Percentiles rank a stretch among this genome's conserved stretches.
Conservation (phyloP, 1,140 invertebrate genomes). For the Bombus confusus region DNA sequence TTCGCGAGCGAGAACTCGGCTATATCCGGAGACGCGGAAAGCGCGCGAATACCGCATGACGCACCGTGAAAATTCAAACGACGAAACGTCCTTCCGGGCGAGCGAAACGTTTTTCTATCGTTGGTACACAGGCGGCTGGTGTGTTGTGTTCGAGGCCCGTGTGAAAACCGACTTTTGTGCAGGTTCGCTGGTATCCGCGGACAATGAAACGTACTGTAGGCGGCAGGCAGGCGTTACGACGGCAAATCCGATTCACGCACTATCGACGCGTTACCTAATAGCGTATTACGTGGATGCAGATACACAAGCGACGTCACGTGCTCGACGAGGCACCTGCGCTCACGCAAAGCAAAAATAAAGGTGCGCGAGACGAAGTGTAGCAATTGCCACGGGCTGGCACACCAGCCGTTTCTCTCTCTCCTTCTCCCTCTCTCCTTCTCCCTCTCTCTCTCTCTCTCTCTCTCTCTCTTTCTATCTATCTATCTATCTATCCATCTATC, state of each 20-base stretch:
- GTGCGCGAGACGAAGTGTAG: conserved; percentile 48
- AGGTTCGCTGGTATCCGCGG: conserved; percentile 40
- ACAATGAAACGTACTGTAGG: conserved; percentile 40
- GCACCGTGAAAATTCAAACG: conserved; percentile 2
- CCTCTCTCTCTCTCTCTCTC: background rate
- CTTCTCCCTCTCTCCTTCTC: background rate
- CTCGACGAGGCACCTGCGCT: conserved; percentile 55
- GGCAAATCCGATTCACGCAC: conserved; percentile 62
- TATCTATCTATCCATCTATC: no score
- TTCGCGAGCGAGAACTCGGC: background rate
- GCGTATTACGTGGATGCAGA: conserved; percentile 58
- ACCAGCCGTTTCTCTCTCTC: background rate
- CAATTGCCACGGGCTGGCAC: conserved; percentile 40
- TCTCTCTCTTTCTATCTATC: no score
- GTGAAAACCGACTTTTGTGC: background rate
- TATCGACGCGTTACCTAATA: conserved; percentile 71
- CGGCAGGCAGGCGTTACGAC: conserved; percentile 32
- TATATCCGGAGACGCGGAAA: background rate
- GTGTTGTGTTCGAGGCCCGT: background rate
- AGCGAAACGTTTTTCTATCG: background rate
- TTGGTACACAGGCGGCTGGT: no score
- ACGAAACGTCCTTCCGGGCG: conserved; percentile 1
- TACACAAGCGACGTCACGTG: conserved; percentile 64
- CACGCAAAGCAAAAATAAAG: conserved; percentile 65
- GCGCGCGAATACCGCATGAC: background rate